Evolutionary conservation across 2,797 vertebrate species (phyloP), one percentile per base, ranked within the genome.

Genomic region (Rallus crepitans): DNA sequence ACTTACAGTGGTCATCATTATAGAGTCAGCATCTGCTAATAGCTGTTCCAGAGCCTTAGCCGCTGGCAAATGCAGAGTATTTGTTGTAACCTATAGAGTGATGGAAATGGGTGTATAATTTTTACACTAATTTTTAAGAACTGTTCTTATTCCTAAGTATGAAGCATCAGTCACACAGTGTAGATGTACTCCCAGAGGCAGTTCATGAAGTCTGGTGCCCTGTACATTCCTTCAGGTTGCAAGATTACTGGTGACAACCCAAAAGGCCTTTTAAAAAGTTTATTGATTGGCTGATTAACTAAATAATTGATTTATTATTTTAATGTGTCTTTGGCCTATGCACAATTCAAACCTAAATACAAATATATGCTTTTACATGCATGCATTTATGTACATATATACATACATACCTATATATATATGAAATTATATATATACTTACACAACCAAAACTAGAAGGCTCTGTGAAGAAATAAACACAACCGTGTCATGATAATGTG

Each of bases 1-100:
- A 90, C 88, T 94, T 94, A 90, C 40, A 88, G 45, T 92, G 92
- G 90, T 71, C 91, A 90, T 93, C 92, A 90, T 92, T 72, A 69
- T 45, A 79, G 40, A 93, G 95, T 69, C 82, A 94, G 92, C 86
- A 92, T 87, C 72, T 92, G 73, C 71, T 95, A 91, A 96, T 75
- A 92, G 78, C 71, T 94, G 40, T 31, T 78, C 88, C 64, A 87
- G 50, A 89, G 68, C 40, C 77, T 75, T 3, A 1, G 52, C 31
- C 73, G 83, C 92, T 85, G 90, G 85, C 90, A 97, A 69, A 93
- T 80, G 79, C 15, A 57, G 37, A 65, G 45, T 55, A 33, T 82
- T 94, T 93, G 47, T 75, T 87, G 61, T 28, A 70, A 90, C 60
- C 64, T 72, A 61, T 2, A 60, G 39, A 68, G 24, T 47, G 53